Evolutionary conservation across 2,113 vertebrate genomes (phyloP).

Genomic region (Physeter macrocephalus): DNA sequence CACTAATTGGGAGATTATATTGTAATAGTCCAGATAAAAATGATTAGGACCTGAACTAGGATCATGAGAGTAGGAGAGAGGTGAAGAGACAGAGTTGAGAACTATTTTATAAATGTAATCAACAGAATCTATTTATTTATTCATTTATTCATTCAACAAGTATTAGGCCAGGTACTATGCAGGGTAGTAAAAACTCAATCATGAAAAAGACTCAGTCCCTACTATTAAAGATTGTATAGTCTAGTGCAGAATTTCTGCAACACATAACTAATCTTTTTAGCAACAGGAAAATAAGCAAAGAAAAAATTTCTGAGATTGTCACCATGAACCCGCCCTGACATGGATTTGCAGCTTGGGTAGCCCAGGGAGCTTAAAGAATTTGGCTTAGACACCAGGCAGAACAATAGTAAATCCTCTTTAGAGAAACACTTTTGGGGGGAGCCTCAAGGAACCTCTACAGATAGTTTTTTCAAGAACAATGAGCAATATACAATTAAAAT

Average conservation of each 20-base stretch:
- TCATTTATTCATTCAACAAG: background rate
- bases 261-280: background rate
- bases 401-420: background rate
- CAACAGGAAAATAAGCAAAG: background rate
- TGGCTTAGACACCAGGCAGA: background rate
- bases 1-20: background rate
- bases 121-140: background rate
- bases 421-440: background rate
- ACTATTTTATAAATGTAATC: background rate
- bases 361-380: background rate
- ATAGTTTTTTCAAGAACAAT: background rate
- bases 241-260: background rate
- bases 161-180: background rate
- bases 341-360: background rate
- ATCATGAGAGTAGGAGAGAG: background rate
- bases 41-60: background rate
- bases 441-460: background rate
- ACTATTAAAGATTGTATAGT: background rate
- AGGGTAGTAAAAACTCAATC: background rate
- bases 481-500: background rate
- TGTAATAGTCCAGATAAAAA: background rate
- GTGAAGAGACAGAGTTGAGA: background rate
- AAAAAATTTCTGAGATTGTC: background rate
- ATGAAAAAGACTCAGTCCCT: background rate
- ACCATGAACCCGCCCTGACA: background rate